Evolutionary conservation across 2,888 invertebrate species (phyloP).

Genomic region (Sceliomorpha sp.): DNA sequence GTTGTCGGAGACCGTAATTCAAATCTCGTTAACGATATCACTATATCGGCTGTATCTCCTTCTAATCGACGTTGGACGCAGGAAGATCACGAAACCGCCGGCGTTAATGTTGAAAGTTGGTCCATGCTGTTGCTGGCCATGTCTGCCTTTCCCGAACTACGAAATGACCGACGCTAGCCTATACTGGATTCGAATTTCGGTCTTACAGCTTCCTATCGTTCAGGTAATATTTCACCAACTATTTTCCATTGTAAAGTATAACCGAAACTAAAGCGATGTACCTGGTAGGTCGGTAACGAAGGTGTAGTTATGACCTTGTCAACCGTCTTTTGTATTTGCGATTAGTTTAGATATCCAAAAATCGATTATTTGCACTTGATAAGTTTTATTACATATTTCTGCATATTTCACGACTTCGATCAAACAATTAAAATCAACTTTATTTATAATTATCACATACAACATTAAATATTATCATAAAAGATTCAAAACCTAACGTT

Average conservation of each 20-base stretch:
- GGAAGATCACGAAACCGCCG: slow-evolving; percentile 81
- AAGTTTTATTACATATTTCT: no score
- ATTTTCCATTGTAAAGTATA: slow-evolving; percentile 8
- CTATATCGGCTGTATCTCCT: slow-evolving; percentile 87
- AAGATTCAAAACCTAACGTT: no score
- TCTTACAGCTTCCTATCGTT: slow-evolving; percentile 86
- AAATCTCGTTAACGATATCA: slow-evolving; percentile 86
- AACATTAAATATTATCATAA: no score
- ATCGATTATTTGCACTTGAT: no score
- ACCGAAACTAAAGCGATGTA: background rate
- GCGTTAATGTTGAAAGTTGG: slow-evolving; percentile 82
- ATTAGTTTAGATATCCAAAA: no score
- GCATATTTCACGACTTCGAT: no score
- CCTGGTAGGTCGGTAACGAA: no score
- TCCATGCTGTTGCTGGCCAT: slow-evolving; percentile 89
- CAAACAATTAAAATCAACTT: no score
- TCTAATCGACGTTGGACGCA: slow-evolving; percentile 81
- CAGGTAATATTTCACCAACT: slow-evolving; percentile 82
- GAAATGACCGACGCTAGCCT: slow-evolving; percentile 74
- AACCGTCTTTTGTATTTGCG: no score
- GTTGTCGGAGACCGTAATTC: slow-evolving; percentile 85
- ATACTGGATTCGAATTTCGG: slow-evolving; percentile 81
- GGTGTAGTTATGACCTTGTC: no score
- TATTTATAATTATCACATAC: no score
- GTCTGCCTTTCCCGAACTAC: slow-evolving; percentile 81